Conservation (phyloP, 2,113 vertebrate genomes). For the Calypte anna region DNA sequence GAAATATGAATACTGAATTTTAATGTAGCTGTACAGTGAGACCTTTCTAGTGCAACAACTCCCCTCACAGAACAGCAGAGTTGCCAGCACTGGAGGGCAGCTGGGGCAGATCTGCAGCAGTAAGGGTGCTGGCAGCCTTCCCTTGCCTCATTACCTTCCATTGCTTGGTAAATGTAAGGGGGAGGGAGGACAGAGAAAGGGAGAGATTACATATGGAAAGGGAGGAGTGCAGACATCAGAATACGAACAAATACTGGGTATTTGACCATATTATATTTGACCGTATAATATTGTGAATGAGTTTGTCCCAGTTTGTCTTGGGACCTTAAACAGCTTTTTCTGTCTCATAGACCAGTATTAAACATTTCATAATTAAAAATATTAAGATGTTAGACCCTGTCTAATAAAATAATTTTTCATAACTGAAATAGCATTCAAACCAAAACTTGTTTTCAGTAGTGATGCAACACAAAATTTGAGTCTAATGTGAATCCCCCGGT, state of each 20-base stretch:
- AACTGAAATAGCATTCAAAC: neutral
- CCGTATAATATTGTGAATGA: no score
- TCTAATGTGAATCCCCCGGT: neutral
- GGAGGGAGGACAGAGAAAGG: neutral
- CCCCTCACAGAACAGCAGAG: neutral
- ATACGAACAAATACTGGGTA: neutral
- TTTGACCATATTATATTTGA: no score
- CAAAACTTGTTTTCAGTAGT: neutral
- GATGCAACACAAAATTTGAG: neutral
- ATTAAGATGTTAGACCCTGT: neutral
- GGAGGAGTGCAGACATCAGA: neutral
- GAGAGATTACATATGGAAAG: neutral
- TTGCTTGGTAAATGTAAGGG: neutral
- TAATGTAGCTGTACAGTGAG: fast-evolving
- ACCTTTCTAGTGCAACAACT: neutral
- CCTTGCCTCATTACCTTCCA: neutral
- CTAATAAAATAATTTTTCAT: neutral
- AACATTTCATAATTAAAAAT: neutral
- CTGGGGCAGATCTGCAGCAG: neutral
- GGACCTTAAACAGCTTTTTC: neutral
- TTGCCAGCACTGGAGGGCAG: neutral
- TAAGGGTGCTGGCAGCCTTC: neutral
- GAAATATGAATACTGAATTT: neutral
- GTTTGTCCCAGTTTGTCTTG: neutral
- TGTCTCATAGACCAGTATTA: neutral